Evolutionary conservation across 2,113 vertebrate species (phyloP).

Genomic region (Pseudolaguvia tuberculata): DNA sequence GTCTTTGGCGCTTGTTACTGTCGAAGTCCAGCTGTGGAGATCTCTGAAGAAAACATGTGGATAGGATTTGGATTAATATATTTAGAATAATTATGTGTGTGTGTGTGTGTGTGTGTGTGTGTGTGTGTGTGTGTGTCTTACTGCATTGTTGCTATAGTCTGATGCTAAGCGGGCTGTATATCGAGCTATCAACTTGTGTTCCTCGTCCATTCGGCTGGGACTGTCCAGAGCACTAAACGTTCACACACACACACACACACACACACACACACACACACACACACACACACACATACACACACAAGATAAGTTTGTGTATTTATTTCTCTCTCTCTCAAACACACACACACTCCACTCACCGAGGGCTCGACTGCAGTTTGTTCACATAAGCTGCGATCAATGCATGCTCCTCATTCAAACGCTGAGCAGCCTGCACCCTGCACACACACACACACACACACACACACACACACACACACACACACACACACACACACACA

Average conservation of each 20-base stretch:
- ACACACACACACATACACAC: too few species aligned
- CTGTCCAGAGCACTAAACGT: slow-evolving; percentile 73
- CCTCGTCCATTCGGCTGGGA: slow-evolving; percentile 83
- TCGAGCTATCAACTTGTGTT: slow-evolving; percentile 87
- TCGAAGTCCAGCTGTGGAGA: slow-evolving; percentile 84
- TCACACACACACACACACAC: slow-evolving; percentile 35
- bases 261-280: slow-evolving; percentile 6
- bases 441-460: too few species aligned
- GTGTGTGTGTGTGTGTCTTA: slow-evolving; percentile 63
- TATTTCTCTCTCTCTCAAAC: neutral
- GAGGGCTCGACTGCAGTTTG: slow-evolving; percentile 65
- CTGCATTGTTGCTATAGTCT: slow-evolving; percentile 73
- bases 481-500: slow-evolving; percentile 40
- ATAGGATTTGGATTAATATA: neutral
- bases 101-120: slow-evolving; percentile 12
- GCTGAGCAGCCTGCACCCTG: slow-evolving; percentile 60
- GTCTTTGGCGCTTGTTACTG: slow-evolving; percentile 87
- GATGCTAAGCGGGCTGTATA: slow-evolving; percentile 86
- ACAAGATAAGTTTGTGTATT: too few species aligned
- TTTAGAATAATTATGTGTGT: too few species aligned
- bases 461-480: too few species aligned
- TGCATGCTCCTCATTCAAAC: slow-evolving; percentile 71
- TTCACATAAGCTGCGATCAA: slow-evolving; percentile 73
- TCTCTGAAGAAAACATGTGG: slow-evolving; percentile 66
- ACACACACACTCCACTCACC: slow-evolving; percentile 47